phyloP scores from a whole-genome alignment of 1,140 invertebrate species.

The Sitophilus oryzae region DNA sequence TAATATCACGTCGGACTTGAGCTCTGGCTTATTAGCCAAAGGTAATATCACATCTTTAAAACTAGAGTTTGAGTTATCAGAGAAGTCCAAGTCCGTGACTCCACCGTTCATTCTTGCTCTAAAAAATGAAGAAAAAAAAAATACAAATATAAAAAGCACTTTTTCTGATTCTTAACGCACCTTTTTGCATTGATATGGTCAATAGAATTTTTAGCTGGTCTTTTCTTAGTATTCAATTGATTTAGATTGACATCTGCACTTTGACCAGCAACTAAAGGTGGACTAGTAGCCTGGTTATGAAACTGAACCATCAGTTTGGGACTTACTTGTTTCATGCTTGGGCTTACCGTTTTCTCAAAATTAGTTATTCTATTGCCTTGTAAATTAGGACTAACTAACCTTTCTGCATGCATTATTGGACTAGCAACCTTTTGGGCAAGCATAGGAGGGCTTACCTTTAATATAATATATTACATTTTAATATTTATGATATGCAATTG shows the following conservation, averaged over 20 bases:
- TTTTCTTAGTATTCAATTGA: constrained; percentile 25
- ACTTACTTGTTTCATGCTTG: constrained; percentile 5
- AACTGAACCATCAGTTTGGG: constrained; percentile 8
- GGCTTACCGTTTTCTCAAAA: constrained; percentile 12
- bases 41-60: constrained; percentile 38
- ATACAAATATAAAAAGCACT: no score
- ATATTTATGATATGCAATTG: constrained; percentile 31
- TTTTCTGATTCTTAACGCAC: no score
- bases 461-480: neutral
- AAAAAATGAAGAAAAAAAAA: neutral
- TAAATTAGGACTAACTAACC: neutral
- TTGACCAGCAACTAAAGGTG: constrained; percentile 10
- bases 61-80: constrained; percentile 43
- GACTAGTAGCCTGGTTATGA: constrained; percentile 9
- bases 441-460: constrained; percentile 10
- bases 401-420: neutral
- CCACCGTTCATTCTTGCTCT: constrained; percentile 35
- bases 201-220: constrained; percentile 20
- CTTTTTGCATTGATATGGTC: constrained; percentile 25
- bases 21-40: constrained; percentile 17
- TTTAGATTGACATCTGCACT: constrained; percentile 24
- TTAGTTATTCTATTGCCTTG: neutral
- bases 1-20: constrained; percentile 31
- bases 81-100: constrained; percentile 36
- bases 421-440: neutral